Percentiles rank a stretch among this genome's conserved stretches.
Conservation (phyloP, 2,888 invertebrate species). For the Diaphora mendica region DNA sequence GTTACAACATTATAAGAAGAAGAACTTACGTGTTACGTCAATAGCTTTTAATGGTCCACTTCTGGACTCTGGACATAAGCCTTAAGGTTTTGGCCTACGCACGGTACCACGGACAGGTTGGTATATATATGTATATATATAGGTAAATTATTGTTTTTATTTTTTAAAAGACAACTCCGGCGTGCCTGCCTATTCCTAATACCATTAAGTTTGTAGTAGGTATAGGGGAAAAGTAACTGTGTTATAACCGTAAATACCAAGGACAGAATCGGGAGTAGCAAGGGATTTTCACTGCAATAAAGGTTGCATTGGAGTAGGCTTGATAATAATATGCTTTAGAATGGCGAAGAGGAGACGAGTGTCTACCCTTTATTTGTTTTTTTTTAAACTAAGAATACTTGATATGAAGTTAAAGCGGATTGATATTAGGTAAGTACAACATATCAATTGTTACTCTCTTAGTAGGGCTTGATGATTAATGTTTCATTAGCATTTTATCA, state of each 20-base stretch:
- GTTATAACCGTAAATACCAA: too few relatives aligned
- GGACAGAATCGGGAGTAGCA: neutral
- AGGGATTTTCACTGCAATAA: neutral
- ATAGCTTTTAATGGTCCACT: too few relatives aligned
- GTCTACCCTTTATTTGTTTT: neutral
- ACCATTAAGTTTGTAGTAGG: too few relatives aligned
- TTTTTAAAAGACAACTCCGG: too few relatives aligned
- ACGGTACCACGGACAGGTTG: too few relatives aligned
- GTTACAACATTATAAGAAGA: too few relatives aligned
- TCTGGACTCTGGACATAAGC: too few relatives aligned
- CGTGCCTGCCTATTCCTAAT: too few relatives aligned
- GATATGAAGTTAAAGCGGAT: too few relatives aligned
- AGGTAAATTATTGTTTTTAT: too few relatives aligned
- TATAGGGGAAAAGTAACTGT: neutral
- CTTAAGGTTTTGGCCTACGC: too few relatives aligned
- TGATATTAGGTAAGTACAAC: neutral
- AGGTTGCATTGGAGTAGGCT: neutral
- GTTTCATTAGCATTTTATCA: neutral
- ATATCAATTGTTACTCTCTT: neutral
- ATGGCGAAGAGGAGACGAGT: neutral
- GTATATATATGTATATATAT: too few relatives aligned
- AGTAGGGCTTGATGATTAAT: neutral
- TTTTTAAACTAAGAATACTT: neutral
- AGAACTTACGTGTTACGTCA: neutral
- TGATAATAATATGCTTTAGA: neutral